These are phyloP conservation scores for Metellina segmentata DNA, from an alignment of 2,888 invertebrate species.

Conservation along the genomic window DNA sequence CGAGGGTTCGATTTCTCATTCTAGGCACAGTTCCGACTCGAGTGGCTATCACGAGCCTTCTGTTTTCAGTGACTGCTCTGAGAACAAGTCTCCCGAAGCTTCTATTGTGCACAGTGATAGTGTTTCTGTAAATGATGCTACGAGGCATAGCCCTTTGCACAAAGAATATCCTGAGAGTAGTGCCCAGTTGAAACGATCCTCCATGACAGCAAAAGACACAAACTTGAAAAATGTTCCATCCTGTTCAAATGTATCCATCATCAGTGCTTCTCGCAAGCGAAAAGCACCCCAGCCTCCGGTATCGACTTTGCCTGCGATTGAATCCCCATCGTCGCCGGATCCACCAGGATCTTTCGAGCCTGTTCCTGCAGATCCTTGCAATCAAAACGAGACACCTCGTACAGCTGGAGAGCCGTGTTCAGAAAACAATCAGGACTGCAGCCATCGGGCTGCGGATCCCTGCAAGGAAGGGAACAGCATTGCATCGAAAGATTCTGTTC, in stretches of 20 bases:
- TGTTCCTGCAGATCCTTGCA: not conserved
- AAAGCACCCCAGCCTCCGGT: conserved; percentile 75
- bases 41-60: conserved; percentile 88
- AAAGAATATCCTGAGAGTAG: conserved; percentile 49
- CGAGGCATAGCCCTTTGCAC: conserved; percentile 53
- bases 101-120: conserved; percentile 70
- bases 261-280: conserved; percentile 67
- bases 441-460: not conserved
- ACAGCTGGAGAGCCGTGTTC: not conserved
- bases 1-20: conserved; percentile 83
- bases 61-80: conserved; percentile 85
- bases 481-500: not conserved
- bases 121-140: conserved; percentile 45
- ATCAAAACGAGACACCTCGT: not conserved
- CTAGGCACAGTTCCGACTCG: conserved; percentile 87
- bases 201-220: conserved; percentile 66
- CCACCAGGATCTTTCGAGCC: not conserved
- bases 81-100: conserved; percentile 78
- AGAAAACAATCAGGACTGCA: not conserved
- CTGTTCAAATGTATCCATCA: conserved; percentile 68
- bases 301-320: conserved; percentile 59
- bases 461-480: not conserved
- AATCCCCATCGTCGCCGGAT: conserved; percentile 70
- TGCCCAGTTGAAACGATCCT: conserved; percentile 42
- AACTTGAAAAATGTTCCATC: conserved; percentile 73